phyloP scores from a whole-genome alignment of 2,113 vertebrate genomes.

The Corythaeola cristata region DNA sequence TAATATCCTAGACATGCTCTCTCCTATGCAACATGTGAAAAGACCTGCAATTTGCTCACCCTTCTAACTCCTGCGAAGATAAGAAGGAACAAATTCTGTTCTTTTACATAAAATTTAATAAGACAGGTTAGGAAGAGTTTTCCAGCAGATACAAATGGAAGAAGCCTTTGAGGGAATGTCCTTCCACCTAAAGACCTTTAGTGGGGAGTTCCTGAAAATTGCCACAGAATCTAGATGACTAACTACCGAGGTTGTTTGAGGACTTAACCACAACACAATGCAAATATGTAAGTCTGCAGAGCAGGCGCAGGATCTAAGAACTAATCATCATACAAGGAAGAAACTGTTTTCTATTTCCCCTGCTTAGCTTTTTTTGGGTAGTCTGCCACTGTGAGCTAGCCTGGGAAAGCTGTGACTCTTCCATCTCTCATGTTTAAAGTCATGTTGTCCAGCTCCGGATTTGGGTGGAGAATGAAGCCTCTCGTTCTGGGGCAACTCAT shows the following conservation, averaged over 20 bases:
- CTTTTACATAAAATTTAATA: background rate
- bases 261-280: background rate
- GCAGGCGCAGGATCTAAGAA: background rate
- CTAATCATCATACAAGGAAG: background rate
- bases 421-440: background rate
- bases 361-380: background rate
- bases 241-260: background rate
- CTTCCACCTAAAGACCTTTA: background rate
- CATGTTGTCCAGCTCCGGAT: background rate
- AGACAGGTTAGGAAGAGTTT: background rate
- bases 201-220: slow-evolving; percentile 15
- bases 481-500: background rate
- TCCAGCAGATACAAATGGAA: background rate
- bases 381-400: background rate
- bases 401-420: slow-evolving; percentile 28
- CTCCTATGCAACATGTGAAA: background rate
- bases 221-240: background rate
- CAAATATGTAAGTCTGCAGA: background rate
- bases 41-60: background rate
- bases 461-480: background rate
- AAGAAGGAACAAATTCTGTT: background rate
- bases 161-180: background rate
- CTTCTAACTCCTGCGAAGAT: background rate
- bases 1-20: background rate
- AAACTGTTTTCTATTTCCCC: background rate